These are phyloP conservation scores for Pristionchus maxplancki DNA, from an alignment of 2,888 invertebrate species.

Conservation along the genomic window DNA sequence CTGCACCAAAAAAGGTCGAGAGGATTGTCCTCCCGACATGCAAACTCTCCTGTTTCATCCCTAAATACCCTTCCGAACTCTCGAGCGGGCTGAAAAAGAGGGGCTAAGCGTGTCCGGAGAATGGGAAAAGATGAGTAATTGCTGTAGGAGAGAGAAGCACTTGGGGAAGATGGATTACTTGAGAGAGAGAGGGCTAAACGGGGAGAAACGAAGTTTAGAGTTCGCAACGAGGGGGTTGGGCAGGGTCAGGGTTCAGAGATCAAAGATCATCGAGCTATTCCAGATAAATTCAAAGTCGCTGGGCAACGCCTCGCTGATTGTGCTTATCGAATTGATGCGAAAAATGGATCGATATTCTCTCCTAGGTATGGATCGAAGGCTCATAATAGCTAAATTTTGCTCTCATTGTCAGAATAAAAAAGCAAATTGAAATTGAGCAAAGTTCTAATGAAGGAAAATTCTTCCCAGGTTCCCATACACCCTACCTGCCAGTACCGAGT, in stretches of 20 bases:
- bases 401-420: neutral
- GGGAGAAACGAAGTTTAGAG: neutral
- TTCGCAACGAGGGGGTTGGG: no score
- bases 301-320: neutral
- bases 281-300: constrained; percentile 2
- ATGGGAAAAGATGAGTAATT: constrained; percentile 39
- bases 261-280: neutral
- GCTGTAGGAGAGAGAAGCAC: neutral
- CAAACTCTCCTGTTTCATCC: neutral
- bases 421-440: neutral
- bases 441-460: neutral
- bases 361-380: no score
- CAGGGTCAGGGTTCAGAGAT: neutral
- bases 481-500: neutral
- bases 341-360: constrained; percentile 21
- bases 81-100: neutral
- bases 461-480: constrained; percentile 32
- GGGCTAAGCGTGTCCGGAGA: constrained; percentile 33
- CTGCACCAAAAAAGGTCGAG: neutral
- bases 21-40: neutral
- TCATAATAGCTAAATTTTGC: neutral
- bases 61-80: neutral
- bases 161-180: constrained; percentile 35
- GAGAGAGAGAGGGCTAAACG: neutral
- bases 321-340: constrained; percentile 36